Percentiles rank a stretch among this genome's conserved stretches.
These are phyloP conservation scores for Iselma pallidipennis DNA, from an alignment of 2,888 invertebrate genomes.

Conservation along the genomic window DNA sequence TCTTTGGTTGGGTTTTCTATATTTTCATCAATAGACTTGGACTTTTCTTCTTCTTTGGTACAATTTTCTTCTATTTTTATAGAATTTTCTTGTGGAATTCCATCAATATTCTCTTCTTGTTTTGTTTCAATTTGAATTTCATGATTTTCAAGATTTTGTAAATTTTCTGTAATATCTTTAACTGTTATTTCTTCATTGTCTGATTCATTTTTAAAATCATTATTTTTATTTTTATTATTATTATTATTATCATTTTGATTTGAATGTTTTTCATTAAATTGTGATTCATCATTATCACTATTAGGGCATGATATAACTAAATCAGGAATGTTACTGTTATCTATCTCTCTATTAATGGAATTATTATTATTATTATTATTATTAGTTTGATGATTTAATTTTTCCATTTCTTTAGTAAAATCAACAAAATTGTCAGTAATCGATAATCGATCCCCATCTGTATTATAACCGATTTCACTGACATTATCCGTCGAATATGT, in stretches of 20 bases:
- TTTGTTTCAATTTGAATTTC: neutral
- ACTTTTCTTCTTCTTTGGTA: neutral
- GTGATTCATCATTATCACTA: constrained; percentile 2
- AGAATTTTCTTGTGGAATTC: neutral
- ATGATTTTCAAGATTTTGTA: neutral
- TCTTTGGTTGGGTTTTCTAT: neutral
- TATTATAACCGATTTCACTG: constrained; percentile 9
- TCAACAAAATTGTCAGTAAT: constrained; percentile 27
- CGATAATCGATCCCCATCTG: constrained; percentile 17
- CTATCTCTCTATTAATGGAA: constrained; percentile 14
- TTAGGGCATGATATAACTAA: constrained; percentile 20
- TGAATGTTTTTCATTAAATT: neutral
- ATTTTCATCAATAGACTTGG: neutral
- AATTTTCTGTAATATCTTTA: constrained; percentile 4
- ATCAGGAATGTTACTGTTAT: constrained; percentile 18
- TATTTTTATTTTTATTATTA: neutral
- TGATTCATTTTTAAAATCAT: neutral
- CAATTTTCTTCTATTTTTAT: neutral
- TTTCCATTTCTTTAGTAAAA: constrained; percentile 35
- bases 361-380: constrained; percentile 29
- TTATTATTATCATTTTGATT: neutral
- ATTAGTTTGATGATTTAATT: constrained; percentile 17
- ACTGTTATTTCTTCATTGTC: constrained; percentile 1
- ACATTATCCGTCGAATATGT: constrained; percentile 29
- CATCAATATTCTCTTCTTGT: too few relatives aligned